phyloP scores from a whole-genome alignment of 2,888 invertebrate species.

The Limnephilus lunatus region DNA sequence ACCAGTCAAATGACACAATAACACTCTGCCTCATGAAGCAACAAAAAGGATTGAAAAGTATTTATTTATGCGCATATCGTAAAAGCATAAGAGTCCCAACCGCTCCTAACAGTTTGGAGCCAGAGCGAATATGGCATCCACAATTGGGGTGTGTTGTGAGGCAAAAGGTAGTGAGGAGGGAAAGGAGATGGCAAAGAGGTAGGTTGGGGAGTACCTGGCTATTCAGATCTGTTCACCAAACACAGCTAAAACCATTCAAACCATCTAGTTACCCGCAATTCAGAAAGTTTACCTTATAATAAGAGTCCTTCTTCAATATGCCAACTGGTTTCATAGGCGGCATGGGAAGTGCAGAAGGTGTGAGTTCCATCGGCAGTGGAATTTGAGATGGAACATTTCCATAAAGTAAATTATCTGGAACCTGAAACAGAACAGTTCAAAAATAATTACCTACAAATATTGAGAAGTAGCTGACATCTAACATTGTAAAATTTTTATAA shows the following conservation, averaged over 20 bases:
- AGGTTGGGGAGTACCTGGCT: too few species aligned
- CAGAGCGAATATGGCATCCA: too few species aligned
- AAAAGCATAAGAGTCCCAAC: too few species aligned
- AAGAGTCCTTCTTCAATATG: conserved; percentile 86
- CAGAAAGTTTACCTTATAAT: conserved; percentile 72
- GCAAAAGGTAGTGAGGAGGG: too few species aligned
- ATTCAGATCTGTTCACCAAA: too few species aligned
- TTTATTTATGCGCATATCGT: too few species aligned
- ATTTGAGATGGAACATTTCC: conserved; percentile 78
- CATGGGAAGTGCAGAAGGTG: conserved; percentile 71
- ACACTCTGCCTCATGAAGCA: neutral
- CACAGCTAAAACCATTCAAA: too few species aligned
- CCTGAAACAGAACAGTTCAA: conserved; percentile 70
- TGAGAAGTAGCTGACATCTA: too few species aligned
- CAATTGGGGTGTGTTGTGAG: too few species aligned
- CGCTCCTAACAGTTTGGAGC: too few species aligned
- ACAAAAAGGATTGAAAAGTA: neutral
- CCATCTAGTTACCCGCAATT: neutral
- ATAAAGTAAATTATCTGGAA: conserved; percentile 75
- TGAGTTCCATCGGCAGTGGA: conserved; percentile 76
- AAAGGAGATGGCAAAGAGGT: too few species aligned
- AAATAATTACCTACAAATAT: neutral
- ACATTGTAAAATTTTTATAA: too few species aligned
- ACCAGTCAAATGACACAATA: neutral
- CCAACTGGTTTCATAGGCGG: conserved; percentile 79